Evolutionary conservation across 1,140 invertebrate species (phyloP).

Genomic region (Zaprionus camerounensis): DNA sequence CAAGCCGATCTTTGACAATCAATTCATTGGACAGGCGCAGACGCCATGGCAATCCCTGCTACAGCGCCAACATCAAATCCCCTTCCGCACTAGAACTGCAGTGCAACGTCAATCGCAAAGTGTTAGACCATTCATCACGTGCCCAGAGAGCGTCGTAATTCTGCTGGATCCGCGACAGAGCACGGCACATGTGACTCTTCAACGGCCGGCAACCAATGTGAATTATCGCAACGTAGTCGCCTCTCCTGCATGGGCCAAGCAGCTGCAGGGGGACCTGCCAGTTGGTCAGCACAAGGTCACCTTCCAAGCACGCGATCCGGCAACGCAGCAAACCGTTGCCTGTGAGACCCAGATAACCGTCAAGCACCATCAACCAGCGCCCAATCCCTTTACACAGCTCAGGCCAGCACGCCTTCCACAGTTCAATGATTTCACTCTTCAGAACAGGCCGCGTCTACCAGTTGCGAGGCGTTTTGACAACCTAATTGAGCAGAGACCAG

Average conservation of each 20-base stretch:
- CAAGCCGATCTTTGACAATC: slow-evolving; percentile 49
- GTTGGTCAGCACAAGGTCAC: slow-evolving; percentile 86
- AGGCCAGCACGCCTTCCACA: background rate
- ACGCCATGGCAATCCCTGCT: slow-evolving; percentile 7
- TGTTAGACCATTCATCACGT: slow-evolving; percentile 87
- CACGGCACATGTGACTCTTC: slow-evolving; percentile 86
- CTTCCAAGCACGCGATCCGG: slow-evolving; percentile 87
- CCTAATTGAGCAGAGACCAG: background rate
- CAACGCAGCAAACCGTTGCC: slow-evolving; percentile 85
- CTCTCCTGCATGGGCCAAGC: slow-evolving; percentile 87
- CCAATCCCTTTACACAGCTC: background rate
- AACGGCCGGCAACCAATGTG: slow-evolving; percentile 88
- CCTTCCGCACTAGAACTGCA: background rate
- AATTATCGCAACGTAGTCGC: slow-evolving; percentile 88
- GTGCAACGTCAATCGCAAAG: slow-evolving; percentile 47
- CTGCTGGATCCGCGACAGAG: slow-evolving; percentile 85
- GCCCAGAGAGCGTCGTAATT: slow-evolving; percentile 87
- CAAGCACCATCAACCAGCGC: slow-evolving; percentile 79
- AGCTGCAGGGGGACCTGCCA: slow-evolving; percentile 87
- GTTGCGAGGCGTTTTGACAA: slow-evolving; percentile 12
- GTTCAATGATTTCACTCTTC: slow-evolving; percentile 3
- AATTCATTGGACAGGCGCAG: background rate
- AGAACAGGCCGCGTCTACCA: background rate
- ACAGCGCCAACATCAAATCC: background rate
- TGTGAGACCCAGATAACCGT: slow-evolving; percentile 88